phyloP scores from a whole-genome alignment of 2,113 vertebrate genomes.

The Gadus macrocephalus region DNA sequence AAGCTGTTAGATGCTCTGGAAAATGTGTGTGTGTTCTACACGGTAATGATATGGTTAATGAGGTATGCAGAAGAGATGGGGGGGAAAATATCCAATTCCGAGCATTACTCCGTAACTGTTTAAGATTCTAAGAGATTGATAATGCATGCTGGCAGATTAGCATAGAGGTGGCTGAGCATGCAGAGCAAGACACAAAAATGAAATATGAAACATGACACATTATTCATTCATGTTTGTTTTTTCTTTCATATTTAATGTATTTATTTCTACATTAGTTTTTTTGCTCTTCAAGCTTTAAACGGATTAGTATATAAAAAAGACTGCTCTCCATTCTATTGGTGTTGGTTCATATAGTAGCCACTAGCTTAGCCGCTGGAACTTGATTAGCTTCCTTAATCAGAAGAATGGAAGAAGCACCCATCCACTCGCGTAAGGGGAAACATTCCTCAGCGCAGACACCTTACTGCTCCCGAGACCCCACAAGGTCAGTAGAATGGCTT shows the following conservation, averaged over 20 bases:
- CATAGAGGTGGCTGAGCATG: slow-evolving; percentile 5
- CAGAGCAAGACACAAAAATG: no score
- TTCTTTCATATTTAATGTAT: no score
- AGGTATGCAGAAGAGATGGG: slow-evolving; percentile 40
- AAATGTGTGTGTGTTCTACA: slow-evolving; percentile 10
- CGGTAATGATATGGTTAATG: slow-evolving; percentile 54
- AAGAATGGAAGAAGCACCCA: slow-evolving; percentile 15
- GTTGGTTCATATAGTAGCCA: no score
- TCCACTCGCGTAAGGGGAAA: slow-evolving; percentile 17
- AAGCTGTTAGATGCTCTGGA: slow-evolving; percentile 14
- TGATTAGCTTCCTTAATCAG: slow-evolving; percentile 7
- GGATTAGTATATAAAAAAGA: no score
- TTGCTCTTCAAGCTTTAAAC: no score
- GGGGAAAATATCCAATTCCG: slow-evolving; percentile 35
- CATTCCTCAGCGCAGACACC: slow-evolving; percentile 4
- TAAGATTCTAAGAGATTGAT: slow-evolving; percentile 48
- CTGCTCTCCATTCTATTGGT: no score
- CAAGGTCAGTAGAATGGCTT: slow-evolving; percentile 51
- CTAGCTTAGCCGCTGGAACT: not conserved
- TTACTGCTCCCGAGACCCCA: slow-evolving; percentile 36
- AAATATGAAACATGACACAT: no score
- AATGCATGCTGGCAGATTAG: slow-evolving; percentile 21
- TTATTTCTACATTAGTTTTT: no score
- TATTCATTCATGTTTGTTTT: no score
- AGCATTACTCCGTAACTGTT: slow-evolving; percentile 31